Evolutionary conservation across 2,797 vertebrate species (phyloP), one percentile per base, ranked within the genome.

Genomic region (Calcarius lapponicus): DNA sequence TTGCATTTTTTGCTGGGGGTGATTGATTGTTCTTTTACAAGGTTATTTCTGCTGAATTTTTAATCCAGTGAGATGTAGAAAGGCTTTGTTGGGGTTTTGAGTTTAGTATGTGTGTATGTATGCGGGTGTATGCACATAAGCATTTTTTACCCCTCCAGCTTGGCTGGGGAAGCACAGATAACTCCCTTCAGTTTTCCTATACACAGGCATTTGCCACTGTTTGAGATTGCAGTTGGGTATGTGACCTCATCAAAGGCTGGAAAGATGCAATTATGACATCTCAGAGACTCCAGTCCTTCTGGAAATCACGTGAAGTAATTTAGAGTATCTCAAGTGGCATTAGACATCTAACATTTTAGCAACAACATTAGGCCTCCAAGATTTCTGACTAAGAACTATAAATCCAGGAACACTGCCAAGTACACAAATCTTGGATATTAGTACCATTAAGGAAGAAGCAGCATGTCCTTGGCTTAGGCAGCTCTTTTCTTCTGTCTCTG

Each of bases 381-480:
- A 88, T 66, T 92, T 95, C 90, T 91, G 75, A 86, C 47, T 67
- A 74, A 81, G 73, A 92, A 71, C 73, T 54, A 32, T 80, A 88
- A 96, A 71, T 21, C 72, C 58, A 90, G 90, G 61, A 93, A 66
- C n/a, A 29, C 65, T 79, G 95, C 93, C 94, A 96, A 93, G 82
- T n/a, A 78, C 62, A 75, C 47, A 81, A 43, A 90, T 88, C 88
- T 78, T 91, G 85, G 81, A 36, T 82, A 86, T 91, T 93, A 91
- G 87, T 72, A 36, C 50, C 62, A 51, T 72, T 92, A 84, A 94
- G 73, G 70, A 94, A 36, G 61, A 84, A 94, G 93, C 82, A 95
- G 76, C 76, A 72, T 22, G 80, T 93, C 88, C 91, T 88, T 94
- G 90, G 94, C 94, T 90, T 62, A 75, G 54, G 24, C 65, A 90